phyloP scores from a whole-genome alignment of 2,113 vertebrate genomes.

The Microcebus murinus region DNA sequence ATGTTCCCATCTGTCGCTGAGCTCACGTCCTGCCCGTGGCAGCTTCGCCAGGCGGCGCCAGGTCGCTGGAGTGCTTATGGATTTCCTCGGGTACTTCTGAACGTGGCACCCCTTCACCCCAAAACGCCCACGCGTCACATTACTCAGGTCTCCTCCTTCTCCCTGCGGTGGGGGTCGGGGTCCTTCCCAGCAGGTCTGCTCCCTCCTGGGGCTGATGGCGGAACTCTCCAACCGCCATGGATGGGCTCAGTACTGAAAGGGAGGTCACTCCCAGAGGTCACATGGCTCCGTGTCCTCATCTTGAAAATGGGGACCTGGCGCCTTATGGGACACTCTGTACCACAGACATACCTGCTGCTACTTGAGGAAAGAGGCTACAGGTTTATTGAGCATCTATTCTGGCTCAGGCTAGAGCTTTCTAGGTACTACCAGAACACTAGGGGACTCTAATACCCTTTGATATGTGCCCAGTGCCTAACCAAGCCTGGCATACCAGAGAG shows the following conservation, averaged over 20 bases:
- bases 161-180: not conserved
- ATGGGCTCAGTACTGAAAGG: not conserved
- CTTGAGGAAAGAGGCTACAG: accelerated
- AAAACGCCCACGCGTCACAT: not conserved
- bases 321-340: accelerated
- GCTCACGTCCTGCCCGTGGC: accelerated
- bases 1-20: not conserved
- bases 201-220: not conserved
- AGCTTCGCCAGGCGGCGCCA: not conserved
- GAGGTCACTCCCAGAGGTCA: not conserved
- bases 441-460: accelerated
- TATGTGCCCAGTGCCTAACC: not conserved
- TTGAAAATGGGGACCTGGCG: accelerated
- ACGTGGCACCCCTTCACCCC: not conserved
- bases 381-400: accelerated
- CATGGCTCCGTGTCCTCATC: not conserved
- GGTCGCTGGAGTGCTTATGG: not conserved
- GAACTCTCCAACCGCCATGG: not conserved
- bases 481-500: not conserved
- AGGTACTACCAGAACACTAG: too few species aligned
- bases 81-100: not conserved
- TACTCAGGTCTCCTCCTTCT: not conserved
- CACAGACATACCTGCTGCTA: accelerated
- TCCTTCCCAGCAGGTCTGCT: not conserved
- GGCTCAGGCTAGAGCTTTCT: not conserved